Conservation (phyloP, 2,797 vertebrate genomes). For the Eulemur albifrons region DNA sequence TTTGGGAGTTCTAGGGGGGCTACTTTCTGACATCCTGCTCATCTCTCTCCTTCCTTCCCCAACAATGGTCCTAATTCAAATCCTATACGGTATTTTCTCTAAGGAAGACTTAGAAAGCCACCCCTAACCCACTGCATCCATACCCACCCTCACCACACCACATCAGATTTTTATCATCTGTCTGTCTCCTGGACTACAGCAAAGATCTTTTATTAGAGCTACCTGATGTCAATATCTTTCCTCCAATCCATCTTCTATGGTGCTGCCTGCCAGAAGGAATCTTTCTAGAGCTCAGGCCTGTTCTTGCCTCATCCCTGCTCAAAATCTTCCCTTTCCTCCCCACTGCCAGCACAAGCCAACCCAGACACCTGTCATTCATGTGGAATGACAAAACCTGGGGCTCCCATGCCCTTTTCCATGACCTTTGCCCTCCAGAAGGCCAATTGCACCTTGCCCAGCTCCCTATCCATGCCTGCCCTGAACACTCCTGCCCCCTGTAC, state of each 20-base stretch:
- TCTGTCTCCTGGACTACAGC: constrained; percentile 9
- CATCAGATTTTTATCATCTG: neutral
- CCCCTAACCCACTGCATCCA: neutral
- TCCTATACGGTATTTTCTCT: neutral
- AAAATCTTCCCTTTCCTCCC: constrained; percentile 23
- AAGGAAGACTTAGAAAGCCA: neutral
- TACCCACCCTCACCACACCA: neutral
- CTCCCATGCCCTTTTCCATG: neutral
- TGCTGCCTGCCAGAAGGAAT: neutral
- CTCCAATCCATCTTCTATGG: neutral
- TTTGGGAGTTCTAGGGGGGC: neutral
- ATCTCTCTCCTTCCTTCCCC: neutral
- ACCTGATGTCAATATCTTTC: neutral
- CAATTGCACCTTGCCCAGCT: neutral
- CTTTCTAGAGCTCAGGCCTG: neutral
- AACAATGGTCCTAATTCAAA: neutral
- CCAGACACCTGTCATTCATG: neutral
- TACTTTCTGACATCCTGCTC: neutral
- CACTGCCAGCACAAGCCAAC: neutral
- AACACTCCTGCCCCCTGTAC: neutral
- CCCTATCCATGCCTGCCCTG: neutral
- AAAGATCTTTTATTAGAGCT: neutral
- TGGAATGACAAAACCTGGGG: neutral
- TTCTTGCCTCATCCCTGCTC: neutral
- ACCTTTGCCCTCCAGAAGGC: neutral